Percentiles rank a stretch among this genome's conserved stretches.
Evolutionary conservation across 2,113 vertebrate genomes (phyloP).

Genomic region (Lepisosteus oculatus): DNA sequence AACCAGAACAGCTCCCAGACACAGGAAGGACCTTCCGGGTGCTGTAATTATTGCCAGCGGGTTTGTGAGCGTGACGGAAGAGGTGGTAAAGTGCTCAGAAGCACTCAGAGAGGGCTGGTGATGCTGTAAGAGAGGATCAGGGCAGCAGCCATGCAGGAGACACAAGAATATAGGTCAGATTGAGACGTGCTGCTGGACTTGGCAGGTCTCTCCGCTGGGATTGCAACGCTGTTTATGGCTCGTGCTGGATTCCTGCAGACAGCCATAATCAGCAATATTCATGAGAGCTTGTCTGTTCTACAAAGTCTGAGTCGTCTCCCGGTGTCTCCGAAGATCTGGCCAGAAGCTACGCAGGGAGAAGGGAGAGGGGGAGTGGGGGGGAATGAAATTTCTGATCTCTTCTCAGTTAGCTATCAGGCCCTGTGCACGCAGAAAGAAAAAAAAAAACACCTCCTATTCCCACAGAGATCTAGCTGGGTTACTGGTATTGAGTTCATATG

Average conservation of each 20-base stretch:
- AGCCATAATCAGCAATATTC: conserved; percentile 1
- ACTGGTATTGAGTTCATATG: no score
- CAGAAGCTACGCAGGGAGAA: not conserved
- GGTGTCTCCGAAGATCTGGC: not conserved
- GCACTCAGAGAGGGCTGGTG: no score
- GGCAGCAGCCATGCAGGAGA: not conserved
- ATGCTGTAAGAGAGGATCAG: not conserved
- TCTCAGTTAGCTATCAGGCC: no score
- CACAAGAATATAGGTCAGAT: not conserved
- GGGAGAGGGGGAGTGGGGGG: not conserved
- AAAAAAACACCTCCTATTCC: no score
- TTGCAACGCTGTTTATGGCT: not conserved
- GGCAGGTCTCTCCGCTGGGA: conserved; percentile 3
- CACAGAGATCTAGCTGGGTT: no score
- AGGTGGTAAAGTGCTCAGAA: no score
- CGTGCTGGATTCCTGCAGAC: not conserved
- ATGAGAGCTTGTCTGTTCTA: not conserved
- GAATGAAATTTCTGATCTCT: no score
- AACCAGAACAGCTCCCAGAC: no score
- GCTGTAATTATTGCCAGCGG: no score
- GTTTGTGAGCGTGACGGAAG: no score
- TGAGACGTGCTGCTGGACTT: not conserved
- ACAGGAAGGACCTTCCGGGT: no score
- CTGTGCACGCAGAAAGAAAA: no score
- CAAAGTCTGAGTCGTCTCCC: not conserved